Evolutionary conservation across 2,888 invertebrate species (phyloP).

Genomic region (Blastobasis adustella): DNA sequence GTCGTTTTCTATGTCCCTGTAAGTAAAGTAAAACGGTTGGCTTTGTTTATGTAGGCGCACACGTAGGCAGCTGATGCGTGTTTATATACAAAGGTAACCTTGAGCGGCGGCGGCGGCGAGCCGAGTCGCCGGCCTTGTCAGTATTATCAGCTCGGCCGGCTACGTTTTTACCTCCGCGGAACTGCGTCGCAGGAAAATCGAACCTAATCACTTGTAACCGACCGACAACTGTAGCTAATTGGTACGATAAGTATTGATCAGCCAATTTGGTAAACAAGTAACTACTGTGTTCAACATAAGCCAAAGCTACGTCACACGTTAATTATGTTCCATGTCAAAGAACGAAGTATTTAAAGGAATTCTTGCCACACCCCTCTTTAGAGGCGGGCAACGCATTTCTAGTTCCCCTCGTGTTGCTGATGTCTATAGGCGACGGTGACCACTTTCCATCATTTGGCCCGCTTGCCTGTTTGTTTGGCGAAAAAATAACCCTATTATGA

Average conservation of each 20-base stretch:
- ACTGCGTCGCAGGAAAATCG: slow-evolving; percentile 25
- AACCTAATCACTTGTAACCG: background rate
- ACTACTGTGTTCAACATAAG: background rate
- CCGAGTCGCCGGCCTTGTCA: slow-evolving; percentile 40
- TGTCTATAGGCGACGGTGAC: too few species aligned
- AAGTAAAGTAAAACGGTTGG: slow-evolving; percentile 1
- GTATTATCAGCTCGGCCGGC: slow-evolving; percentile 19
- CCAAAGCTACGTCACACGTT: background rate
- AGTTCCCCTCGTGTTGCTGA: too few species aligned
- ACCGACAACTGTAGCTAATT: background rate
- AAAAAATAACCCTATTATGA: too few species aligned
- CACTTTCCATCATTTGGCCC: too few species aligned
- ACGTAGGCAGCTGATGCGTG: slow-evolving; percentile 26
- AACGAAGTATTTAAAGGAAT: too few species aligned
- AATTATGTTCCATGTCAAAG: background rate
- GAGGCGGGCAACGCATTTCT: too few species aligned
- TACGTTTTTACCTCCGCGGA: background rate
- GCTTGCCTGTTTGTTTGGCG: too few species aligned
- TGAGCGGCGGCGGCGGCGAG: slow-evolving; percentile 33
- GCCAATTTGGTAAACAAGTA: background rate
- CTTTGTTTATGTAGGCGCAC: slow-evolving; percentile 16
- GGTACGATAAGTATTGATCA: background rate
- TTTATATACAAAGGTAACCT: slow-evolving; percentile 72
- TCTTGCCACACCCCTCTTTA: too few species aligned
- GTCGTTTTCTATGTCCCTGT: slow-evolving; percentile 24